phyloP scores from a whole-genome alignment of 2,888 invertebrate genomes.

The Phanerotoma sp. region DNA sequence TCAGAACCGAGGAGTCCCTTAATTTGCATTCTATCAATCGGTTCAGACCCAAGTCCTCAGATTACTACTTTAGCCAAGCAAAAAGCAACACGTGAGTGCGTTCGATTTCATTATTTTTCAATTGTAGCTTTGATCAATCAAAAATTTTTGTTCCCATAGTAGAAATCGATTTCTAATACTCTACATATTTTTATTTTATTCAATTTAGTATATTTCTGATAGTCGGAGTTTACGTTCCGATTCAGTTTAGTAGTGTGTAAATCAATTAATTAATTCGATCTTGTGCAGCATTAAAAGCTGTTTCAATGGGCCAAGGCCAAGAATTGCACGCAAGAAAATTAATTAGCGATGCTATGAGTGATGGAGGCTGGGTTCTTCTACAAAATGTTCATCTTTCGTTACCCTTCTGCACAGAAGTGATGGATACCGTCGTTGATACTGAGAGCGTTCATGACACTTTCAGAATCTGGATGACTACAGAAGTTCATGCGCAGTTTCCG shows the following conservation, averaged over 20 bases:
- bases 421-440: constrained; percentile 85
- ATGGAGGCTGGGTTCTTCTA: constrained; percentile 90
- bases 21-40: constrained; percentile 90
- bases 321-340: constrained; percentile 83
- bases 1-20: constrained; percentile 87
- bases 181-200: no score
- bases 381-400: constrained; percentile 97
- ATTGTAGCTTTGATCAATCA: no score
- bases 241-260: no score
- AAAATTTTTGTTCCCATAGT: no score
- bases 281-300: constrained; percentile 75
- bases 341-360: constrained; percentile 75
- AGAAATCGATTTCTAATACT: no score
- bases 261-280: no score
- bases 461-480: constrained; percentile 92
- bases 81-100: constrained; percentile 81
- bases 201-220: no score
- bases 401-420: constrained; percentile 89
- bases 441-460: constrained; percentile 81
- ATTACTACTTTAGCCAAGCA: constrained; percentile 84
- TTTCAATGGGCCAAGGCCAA: constrained; percentile 98
- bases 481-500: constrained; percentile 91
- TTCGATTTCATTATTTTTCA: constrained; percentile 27
- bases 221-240: no score
- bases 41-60: constrained; percentile 96